Evolutionary conservation across 2,797 vertebrate genomes (phyloP).

Genomic region (Lacerta agilis): DNA sequence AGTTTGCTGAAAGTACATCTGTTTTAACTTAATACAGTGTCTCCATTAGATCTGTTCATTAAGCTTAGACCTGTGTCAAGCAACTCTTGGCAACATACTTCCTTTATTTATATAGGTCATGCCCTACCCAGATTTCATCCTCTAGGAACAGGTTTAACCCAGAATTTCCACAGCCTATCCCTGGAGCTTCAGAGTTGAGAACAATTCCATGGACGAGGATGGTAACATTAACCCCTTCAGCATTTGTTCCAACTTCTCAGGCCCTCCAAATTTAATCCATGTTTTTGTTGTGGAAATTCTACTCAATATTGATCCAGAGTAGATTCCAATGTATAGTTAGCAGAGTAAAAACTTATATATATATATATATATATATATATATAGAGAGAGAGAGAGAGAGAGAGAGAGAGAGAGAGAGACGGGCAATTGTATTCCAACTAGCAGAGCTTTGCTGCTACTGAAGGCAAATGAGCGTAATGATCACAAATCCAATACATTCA

Average conservation of each 20-base stretch:
- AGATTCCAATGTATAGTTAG: too few species aligned
- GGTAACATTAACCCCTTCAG: background rate
- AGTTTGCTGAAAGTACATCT: constrained; percentile 22
- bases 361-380: too few species aligned
- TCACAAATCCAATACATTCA: too few species aligned
- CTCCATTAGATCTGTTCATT: background rate
- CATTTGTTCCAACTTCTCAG: background rate
- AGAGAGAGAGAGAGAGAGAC: too few species aligned
- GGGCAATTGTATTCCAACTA: too few species aligned
- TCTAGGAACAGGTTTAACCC: background rate
- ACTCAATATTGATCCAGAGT: too few species aligned
- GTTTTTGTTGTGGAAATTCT: too few species aligned
- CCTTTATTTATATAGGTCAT: background rate
- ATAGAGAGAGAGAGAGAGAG: too few species aligned
- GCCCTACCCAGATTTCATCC: background rate
- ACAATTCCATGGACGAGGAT: background rate
- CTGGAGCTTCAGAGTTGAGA: background rate
- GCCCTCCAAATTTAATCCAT: background rate
- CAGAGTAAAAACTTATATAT: too few species aligned
- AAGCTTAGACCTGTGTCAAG: background rate
- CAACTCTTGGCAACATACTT: background rate
- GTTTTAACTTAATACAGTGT: background rate
- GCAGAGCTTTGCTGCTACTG: too few species aligned
- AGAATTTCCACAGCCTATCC: background rate
- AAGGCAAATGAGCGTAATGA: too few species aligned